Conservation (phyloP, 2,888 invertebrate species). For the Parnassius apollo region DNA sequence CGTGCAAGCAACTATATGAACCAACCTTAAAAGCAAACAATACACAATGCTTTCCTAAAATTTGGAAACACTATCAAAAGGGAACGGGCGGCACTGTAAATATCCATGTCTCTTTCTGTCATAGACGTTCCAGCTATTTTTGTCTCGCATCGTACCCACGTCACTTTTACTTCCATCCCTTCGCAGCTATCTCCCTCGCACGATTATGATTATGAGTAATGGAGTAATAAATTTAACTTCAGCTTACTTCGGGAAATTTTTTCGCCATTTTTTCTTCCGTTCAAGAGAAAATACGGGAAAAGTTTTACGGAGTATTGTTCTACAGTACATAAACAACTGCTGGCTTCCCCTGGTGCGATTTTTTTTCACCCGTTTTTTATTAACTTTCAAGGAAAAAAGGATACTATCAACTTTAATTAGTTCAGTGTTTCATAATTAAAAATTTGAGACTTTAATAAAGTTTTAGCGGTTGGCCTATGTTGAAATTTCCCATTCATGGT, state of each 20-base stretch:
- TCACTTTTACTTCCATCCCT: slow-evolving; percentile 33
- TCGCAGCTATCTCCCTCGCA: slow-evolving; percentile 40
- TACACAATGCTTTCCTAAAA: slow-evolving; percentile 74
- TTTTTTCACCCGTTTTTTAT: slow-evolving; percentile 30
- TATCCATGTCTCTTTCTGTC: slow-evolving; percentile 51
- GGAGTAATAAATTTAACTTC: slow-evolving; percentile 47
- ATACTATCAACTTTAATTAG: slow-evolving; percentile 5
- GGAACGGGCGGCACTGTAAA: slow-evolving; percentile 68
- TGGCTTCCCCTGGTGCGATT: slow-evolving; percentile 33
- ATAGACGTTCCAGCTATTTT: slow-evolving; percentile 34
- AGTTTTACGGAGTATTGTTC: slow-evolving; percentile 34
- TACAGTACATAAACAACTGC: slow-evolving; percentile 34
- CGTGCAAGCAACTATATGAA: slow-evolving; percentile 46
- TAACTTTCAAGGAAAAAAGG: slow-evolving; percentile 4
- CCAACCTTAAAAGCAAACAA: slow-evolving; percentile 57
- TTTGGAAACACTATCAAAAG: slow-evolving; percentile 80
- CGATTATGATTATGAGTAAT: slow-evolving; percentile 64
- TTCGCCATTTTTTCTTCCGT: slow-evolving; percentile 32
- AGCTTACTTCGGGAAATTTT: slow-evolving; percentile 40
- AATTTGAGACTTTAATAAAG: not conserved
- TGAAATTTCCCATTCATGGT: not conserved
- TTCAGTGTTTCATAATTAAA: slow-evolving; percentile 10
- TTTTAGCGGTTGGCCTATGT: not conserved
- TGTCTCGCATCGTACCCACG: slow-evolving; percentile 34
- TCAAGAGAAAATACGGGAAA: slow-evolving; percentile 40